Evolutionary conservation across 2,888 invertebrate genomes (phyloP), one percentile per base, ranked within the genome.

Genomic region (Melinopterus prodromus): DNA sequence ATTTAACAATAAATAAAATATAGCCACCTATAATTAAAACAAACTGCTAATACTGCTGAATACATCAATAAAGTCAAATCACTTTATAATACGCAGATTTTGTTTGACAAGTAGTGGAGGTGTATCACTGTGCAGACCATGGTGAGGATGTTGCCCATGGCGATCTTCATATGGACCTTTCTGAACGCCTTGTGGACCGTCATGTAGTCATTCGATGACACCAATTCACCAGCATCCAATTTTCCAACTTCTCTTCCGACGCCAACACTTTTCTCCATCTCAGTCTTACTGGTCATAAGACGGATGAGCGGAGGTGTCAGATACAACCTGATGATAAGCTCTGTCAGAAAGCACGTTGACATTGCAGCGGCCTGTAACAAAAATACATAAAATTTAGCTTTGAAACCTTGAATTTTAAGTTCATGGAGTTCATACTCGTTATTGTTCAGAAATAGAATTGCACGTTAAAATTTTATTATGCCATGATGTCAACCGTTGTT

Each of bases 241-340:
- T 92, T 91, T 71, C 96, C 97, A 80, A 97, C 89, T 90, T 96
- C 96, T 85, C 93, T 92, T 0, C 96, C 96, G 77, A 95, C 93
- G 35, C 96, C 96, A 4, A 94, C 93, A 0, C 93, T 92, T 77
- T 92, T 92, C 87, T 97, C 97, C 87, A 96, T 93, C 83, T 92
- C 91, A 15, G 93, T 95, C 87, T 96, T 96, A 84, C 92, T 91
- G 80, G 93, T 92, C 89, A 97, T 95, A 81, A 96, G 91, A 69
- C 91, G 90, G 70, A 97, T 90, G 87, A 97, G 92, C 12, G 95
- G 93, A 9, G 94, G 93, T 76, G 96, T 94, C 81, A 96, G 89
- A 85, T 95, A 94, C 53, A 97, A 89, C n/a, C 96, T 93, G 79
- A 96, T 94, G 83, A 93, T 90, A 77, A 96, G 90, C 87, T 97